Conservation (phyloP, 2,888 invertebrate genomes). For the Eremobia ochroleuca region DNA sequence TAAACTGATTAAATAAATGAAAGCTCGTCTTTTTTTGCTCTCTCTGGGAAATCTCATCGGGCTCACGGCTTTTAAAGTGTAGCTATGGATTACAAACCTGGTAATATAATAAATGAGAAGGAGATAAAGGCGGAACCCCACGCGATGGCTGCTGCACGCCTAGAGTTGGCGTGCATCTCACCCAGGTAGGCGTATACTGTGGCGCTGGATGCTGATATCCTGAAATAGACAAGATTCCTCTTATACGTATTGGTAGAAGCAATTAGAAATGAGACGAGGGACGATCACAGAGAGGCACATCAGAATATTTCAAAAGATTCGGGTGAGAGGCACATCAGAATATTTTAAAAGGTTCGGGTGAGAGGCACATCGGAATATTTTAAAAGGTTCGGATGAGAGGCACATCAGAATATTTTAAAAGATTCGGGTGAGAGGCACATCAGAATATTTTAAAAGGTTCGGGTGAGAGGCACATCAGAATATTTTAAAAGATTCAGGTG, state of each 20-base stretch:
- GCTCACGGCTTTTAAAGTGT: not conserved
- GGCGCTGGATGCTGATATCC: constrained; percentile 89
- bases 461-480: not conserved
- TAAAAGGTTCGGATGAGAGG: too few species aligned
- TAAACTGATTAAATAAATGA: too few species aligned
- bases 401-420: not conserved
- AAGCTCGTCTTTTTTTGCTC: not conserved
- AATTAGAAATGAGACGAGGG: not conserved
- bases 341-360: not conserved
- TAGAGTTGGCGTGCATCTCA: constrained; percentile 89
- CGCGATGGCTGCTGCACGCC: constrained; percentile 89
- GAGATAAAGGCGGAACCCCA: constrained; percentile 91
- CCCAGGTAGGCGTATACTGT: constrained; percentile 92
- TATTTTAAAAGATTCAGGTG: too few species aligned
- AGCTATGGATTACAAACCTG: constrained; percentile 77
- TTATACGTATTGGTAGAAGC: not conserved
- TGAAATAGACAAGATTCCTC: constrained; percentile 61
- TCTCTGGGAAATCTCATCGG: too few species aligned
- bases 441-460: not conserved
- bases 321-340: too few species aligned
- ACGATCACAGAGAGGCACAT: too few species aligned
- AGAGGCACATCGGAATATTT: not conserved
- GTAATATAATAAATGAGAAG: constrained; percentile 89
- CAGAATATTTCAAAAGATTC: too few species aligned
- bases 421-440: too few species aligned